Conservation (phyloP, 2,888 invertebrate genomes). For the Phaedon cochleariae region DNA sequence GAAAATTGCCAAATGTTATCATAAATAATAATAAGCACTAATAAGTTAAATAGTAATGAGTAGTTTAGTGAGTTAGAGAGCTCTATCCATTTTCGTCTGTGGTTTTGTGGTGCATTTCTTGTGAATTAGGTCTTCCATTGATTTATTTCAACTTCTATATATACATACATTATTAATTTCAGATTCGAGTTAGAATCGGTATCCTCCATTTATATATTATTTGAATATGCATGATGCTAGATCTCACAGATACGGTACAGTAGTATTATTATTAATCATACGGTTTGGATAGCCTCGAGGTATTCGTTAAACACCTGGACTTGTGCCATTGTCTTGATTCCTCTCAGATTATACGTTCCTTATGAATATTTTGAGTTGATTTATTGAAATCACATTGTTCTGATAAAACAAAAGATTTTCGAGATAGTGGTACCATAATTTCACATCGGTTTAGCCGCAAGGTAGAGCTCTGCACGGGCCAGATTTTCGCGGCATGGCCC, state of each 20-base stretch:
- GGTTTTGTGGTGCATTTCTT: too few relatives aligned
- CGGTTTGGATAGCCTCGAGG: slow-evolving; percentile 45
- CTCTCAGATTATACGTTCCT: slow-evolving; percentile 40
- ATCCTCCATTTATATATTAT: neutral
- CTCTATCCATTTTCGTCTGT: too few relatives aligned
- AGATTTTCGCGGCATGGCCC: too few relatives aligned
- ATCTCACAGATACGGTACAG: slow-evolving; percentile 56
- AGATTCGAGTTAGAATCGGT: too few relatives aligned
- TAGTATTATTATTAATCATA: slow-evolving; percentile 61
- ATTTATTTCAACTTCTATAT: too few relatives aligned
- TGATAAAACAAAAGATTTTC: slow-evolving; percentile 33
- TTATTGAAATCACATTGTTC: slow-evolving; percentile 40
- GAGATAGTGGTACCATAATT: slow-evolving; percentile 23
- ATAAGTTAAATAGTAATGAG: too few relatives aligned
- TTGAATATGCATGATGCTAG: slow-evolving; percentile 40
- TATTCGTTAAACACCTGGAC: slow-evolving; percentile 56
- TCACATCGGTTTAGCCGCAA: neutral
- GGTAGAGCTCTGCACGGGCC: too few relatives aligned
- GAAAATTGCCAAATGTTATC: too few relatives aligned
- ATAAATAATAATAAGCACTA: too few relatives aligned
- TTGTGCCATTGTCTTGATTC: slow-evolving; percentile 53
- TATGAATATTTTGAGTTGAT: slow-evolving; percentile 39
- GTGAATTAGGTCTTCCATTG: too few relatives aligned
- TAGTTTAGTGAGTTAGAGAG: too few relatives aligned
- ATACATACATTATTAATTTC: too few relatives aligned